Percentiles rank a stretch among this genome's conserved stretches.
Conservation (phyloP, 2,113 vertebrate genomes). For the Rutilus rutilus region DNA sequence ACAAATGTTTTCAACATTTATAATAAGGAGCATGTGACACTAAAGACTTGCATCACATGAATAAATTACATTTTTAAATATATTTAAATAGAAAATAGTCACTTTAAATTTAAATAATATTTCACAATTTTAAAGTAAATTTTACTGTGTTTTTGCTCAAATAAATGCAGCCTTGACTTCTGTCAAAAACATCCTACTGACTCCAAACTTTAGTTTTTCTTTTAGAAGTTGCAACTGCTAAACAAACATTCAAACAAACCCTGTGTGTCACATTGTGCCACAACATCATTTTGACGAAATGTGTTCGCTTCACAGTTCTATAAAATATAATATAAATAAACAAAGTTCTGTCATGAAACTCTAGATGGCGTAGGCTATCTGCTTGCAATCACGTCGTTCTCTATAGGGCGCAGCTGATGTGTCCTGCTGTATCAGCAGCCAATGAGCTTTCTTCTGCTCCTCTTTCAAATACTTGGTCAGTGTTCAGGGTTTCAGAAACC, state of each 20-base stretch:
- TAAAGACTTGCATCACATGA: neutral
- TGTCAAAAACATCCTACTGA: neutral
- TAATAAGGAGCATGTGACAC: neutral
- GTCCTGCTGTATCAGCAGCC: no score
- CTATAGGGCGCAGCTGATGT: no score
- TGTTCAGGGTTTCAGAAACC: no score
- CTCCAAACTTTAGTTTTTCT: neutral
- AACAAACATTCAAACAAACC: neutral
- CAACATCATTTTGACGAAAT: neutral
- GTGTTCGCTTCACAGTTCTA: no score
- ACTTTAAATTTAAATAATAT: no score
- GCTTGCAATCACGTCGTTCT: no score
- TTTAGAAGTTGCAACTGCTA: neutral
- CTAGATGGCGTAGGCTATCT: no score
- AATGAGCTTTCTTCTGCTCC: no score
- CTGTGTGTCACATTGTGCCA: neutral
- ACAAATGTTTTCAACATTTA: neutral
- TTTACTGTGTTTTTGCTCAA: neutral
- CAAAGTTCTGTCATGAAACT: no score
- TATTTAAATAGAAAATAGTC: neutral
- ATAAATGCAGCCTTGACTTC: neutral
- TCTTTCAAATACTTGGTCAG: no score
- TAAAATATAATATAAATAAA: no score
- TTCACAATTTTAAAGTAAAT: no score
- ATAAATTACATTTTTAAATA: neutral